Evolutionary conservation across 2,797 vertebrate species (phyloP).

Genomic region (Sebastes trivittatus): DNA sequence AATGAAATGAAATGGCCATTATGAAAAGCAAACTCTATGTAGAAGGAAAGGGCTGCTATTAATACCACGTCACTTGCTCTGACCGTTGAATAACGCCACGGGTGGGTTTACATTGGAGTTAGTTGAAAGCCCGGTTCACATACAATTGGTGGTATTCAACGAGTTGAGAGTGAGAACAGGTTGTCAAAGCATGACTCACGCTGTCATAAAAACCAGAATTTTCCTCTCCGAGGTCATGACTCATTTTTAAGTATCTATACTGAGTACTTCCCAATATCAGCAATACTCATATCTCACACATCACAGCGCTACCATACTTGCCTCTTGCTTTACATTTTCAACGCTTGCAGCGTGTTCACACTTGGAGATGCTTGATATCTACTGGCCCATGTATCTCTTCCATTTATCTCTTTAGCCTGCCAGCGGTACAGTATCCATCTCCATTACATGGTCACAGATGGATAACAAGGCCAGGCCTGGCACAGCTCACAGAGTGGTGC

Average conservation of each 20-base stretch:
- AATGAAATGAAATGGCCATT: no score
- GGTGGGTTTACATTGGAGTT: no score
- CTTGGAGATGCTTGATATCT: conserved; percentile 54
- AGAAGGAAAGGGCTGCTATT: no score
- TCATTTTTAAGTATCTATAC: not conserved
- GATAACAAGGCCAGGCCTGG: conserved; percentile 73
- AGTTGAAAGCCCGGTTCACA: no score
- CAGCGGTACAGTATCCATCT: conserved; percentile 69
- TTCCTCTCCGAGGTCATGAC: not conserved
- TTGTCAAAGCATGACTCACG: not conserved
- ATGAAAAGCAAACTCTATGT: no score
- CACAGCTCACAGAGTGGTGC: conserved; percentile 66
- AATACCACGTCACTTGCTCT: no score
- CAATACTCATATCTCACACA: conserved; percentile 10
- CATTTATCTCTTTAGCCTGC: conserved; percentile 47
- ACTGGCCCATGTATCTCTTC: conserved; percentile 49
- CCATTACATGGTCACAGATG: conserved; percentile 73
- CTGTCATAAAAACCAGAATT: not conserved
- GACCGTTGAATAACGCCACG: no score
- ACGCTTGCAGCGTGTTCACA: conserved; percentile 44
- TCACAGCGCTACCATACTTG: conserved; percentile 1
- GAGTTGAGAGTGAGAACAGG: no score
- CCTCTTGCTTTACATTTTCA: conserved; percentile 48
- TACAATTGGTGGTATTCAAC: no score
- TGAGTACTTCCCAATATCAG: not conserved